Evolutionary conservation across 2,888 invertebrate genomes (phyloP), one percentile per base, ranked within the genome.

Genomic region (Zhuqinia jingwanae): DNA sequence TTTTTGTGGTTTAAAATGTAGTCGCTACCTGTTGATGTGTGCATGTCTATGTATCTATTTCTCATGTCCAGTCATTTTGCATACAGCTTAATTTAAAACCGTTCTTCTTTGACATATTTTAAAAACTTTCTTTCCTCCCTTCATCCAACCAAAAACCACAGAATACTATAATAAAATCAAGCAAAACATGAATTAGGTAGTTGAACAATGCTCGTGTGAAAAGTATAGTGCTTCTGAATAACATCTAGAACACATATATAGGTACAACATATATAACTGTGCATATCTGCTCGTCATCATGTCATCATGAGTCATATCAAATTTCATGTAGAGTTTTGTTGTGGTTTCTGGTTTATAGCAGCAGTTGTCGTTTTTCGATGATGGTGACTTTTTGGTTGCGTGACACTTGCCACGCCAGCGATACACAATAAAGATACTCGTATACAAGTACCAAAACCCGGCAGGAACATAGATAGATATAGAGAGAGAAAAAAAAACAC

Each of bases 1-100:
- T 10, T 17, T 60, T 27, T 60, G 60, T 36, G 36, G 60, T 60
- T 60, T 60, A 27, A 5, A 60, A 60, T 60, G 30, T 27, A 60
- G 15, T 60, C 27, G 30, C 27, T 63, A 63, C 63, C 63, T 63
- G 63, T 30, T 63, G 30, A 13, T 50, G 5, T 50, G 15, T 13
- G 2, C 13, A n/a, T 50, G 3, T n/a, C n/a, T 15, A 13, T 50
- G 5, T 50, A n/a, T 13, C 15, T 50, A n/a, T 50, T 50, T n/a
- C n/a, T 15, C 13, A 50, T 50, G 50, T 50, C 50, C 50, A 50
- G 50, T 13, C 50, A 15, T 10, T 50, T 15, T n/a, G n/a, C n/a
- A n/a, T n/a, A n/a, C 3, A 50, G n/a, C 50, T 8, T 2, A n/a
- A 13, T 15, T 50, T n/a, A n/a, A n/a, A n/a, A n/a, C n/a, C n/a